These are phyloP conservation scores for Linnaemya vulpina DNA, from an alignment of 2,888 invertebrate genomes.

Conservation along the genomic window DNA sequence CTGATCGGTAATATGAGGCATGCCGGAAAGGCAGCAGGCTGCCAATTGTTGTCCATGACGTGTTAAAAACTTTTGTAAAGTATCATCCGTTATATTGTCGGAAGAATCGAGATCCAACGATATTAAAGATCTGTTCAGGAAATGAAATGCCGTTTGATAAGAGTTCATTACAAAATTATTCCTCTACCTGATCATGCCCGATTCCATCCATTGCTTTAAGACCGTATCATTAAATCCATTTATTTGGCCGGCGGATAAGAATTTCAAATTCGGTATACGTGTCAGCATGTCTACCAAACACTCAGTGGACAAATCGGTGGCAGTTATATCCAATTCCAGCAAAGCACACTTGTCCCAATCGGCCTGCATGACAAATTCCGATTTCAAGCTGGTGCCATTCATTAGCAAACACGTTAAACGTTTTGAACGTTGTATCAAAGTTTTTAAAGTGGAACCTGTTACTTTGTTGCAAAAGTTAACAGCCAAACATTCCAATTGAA, in stretches of 20 bases:
- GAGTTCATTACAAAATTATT: background rate
- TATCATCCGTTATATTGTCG: constrained; percentile 97
- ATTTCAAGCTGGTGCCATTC: constrained; percentile 97
- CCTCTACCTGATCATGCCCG: constrained; percentile 87
- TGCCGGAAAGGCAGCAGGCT: constrained; percentile 95
- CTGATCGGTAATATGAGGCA: constrained; percentile 99
- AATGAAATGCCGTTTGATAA: background rate
- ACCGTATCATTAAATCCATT: constrained; percentile 99
- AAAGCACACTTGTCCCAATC: constrained; percentile 99
- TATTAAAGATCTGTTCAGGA: constrained; percentile 86
- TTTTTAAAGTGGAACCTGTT: constrained; percentile 97
- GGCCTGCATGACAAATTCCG: constrained; percentile 96
- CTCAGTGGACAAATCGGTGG: constrained; percentile 97
- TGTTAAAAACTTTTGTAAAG: constrained; percentile 94
- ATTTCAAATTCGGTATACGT: constrained; percentile 92
- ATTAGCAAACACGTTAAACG: constrained; percentile 95
- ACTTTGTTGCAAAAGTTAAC: constrained; percentile 99
- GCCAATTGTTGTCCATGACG: constrained; percentile 94
- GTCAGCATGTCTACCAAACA: constrained; percentile 96
- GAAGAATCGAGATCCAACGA: constrained; percentile 97
- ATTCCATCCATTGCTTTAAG: constrained; percentile 94
- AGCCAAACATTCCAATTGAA: constrained; percentile 97
- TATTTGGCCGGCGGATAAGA: constrained; percentile 97
- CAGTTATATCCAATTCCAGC: constrained; percentile 97
- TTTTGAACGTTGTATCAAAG: constrained; percentile 95